phyloP scores from a whole-genome alignment of 1,140 invertebrate species.

The Metaphire vulgaris region DNA sequence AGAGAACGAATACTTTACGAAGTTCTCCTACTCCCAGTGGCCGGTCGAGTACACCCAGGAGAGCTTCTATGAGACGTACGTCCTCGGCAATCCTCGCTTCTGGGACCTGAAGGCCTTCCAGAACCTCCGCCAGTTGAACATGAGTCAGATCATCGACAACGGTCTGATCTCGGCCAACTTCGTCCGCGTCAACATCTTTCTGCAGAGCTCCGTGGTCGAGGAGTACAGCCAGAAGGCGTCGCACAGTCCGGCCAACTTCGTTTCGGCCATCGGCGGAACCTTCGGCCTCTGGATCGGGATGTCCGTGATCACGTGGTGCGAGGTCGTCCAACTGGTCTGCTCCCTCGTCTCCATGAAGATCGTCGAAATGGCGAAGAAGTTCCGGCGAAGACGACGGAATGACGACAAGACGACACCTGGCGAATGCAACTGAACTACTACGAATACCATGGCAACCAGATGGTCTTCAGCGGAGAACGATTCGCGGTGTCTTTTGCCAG shows the following conservation, averaged over 20 bases:
- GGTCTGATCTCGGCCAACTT: slow-evolving; percentile 11
- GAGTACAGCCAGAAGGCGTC: slow-evolving; percentile 5
- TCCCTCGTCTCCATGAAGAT: neutral
- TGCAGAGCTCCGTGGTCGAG: neutral
- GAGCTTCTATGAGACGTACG: slow-evolving; percentile 5
- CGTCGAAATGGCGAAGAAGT: neutral
- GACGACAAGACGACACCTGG: neutral
- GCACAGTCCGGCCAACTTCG: neutral
- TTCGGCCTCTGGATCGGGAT: slow-evolving; percentile 25
- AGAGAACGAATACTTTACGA: slow-evolving; percentile 5
- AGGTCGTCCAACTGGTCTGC: slow-evolving; percentile 11
- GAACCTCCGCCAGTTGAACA: slow-evolving; percentile 1
- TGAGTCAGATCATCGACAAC: neutral
- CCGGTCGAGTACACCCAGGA: slow-evolving; percentile 1
- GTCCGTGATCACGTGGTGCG: slow-evolving; percentile 21
- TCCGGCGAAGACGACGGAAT: neutral
- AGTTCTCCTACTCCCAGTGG: slow-evolving; percentile 11
- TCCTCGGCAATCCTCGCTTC: slow-evolving; percentile 5
- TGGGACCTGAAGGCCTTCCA: slow-evolving; percentile 1
- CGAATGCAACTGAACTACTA: neutral
- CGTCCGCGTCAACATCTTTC: slow-evolving; percentile 10
- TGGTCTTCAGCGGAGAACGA: too few species aligned
- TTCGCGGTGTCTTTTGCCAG: too few species aligned
- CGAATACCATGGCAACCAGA: too few species aligned
- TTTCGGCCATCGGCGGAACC: slow-evolving; percentile 8